Evolutionary conservation across 2,888 invertebrate genomes (phyloP).

Genomic region (Melipona bicolor): DNA sequence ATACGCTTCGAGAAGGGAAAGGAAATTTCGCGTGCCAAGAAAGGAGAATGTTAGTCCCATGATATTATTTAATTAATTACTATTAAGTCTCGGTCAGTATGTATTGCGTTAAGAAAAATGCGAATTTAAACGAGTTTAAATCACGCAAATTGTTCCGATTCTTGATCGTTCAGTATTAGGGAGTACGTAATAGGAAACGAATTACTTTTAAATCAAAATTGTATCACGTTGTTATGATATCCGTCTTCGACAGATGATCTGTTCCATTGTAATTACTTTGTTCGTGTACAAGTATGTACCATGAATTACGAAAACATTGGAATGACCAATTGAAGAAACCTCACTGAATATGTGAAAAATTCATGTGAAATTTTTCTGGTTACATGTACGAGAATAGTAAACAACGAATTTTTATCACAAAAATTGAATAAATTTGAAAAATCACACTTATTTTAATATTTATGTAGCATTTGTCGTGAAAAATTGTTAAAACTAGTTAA

Average conservation of each 20-base stretch:
- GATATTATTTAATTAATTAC: constrained; percentile 41
- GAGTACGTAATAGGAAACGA: constrained; percentile 32
- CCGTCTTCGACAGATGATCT: constrained; percentile 8
- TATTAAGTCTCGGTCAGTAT: constrained; percentile 32
- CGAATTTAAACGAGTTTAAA: constrained; percentile 2
- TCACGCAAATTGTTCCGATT: constrained; percentile 23
- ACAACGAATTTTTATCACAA: neutral
- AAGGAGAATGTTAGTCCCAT: constrained; percentile 15
- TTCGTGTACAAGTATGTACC: neutral
- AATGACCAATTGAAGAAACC: neutral
- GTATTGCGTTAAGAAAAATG: neutral
- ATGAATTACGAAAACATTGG: constrained; percentile 1
- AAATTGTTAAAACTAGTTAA: neutral
- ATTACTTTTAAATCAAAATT: constrained; percentile 31
- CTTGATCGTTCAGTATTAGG: constrained; percentile 38
- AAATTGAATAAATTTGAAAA: neutral
- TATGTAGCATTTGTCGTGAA: neutral
- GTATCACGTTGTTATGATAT: constrained; percentile 50
- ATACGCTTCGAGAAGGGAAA: constrained; percentile 20
- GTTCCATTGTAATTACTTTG: constrained; percentile 30
- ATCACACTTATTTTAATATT: neutral
- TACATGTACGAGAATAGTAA: neutral
- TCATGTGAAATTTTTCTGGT: neutral
- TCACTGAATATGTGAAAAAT: neutral
- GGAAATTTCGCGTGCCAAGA: constrained; percentile 49